phyloP scores from a whole-genome alignment of 2,797 vertebrate species.

The Heteromormyrus szaboi region DNA sequence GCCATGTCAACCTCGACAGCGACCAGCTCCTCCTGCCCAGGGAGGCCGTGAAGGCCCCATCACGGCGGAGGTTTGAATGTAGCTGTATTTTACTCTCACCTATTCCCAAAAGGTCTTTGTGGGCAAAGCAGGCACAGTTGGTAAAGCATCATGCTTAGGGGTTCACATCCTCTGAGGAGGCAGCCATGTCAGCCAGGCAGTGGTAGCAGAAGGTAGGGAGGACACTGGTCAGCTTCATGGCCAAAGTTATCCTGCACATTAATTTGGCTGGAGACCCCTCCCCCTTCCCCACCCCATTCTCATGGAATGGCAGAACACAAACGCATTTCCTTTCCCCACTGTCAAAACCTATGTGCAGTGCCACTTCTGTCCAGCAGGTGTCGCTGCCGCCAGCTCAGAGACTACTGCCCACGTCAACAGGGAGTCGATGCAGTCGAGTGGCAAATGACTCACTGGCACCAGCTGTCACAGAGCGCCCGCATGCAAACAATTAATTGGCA shows the following conservation, averaged over 20 bases:
- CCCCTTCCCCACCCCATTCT: background rate
- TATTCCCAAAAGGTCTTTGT: background rate
- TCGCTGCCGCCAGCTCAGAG: background rate
- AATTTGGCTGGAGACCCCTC: background rate
- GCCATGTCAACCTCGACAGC: background rate
- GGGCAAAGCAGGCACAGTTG: background rate
- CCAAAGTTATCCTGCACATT: background rate
- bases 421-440: background rate
- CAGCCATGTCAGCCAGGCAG: background rate
- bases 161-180: background rate
- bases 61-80: background rate
- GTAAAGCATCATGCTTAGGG: background rate
- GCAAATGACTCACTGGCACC: constrained; percentile 14
- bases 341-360: background rate
- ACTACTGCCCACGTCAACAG: background rate
- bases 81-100: background rate
- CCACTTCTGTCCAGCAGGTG: background rate
- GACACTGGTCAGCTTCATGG: background rate
- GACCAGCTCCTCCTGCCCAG: background rate
- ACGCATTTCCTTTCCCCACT: background rate
- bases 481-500: constrained; percentile 14
- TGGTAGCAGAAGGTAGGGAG: background rate
- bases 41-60: background rate
- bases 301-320: background rate
- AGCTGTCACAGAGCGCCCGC: background rate